Base-by-base conservation (phyloP, 1,140 invertebrate genomes). In the Orchesella cincta region DNA sequence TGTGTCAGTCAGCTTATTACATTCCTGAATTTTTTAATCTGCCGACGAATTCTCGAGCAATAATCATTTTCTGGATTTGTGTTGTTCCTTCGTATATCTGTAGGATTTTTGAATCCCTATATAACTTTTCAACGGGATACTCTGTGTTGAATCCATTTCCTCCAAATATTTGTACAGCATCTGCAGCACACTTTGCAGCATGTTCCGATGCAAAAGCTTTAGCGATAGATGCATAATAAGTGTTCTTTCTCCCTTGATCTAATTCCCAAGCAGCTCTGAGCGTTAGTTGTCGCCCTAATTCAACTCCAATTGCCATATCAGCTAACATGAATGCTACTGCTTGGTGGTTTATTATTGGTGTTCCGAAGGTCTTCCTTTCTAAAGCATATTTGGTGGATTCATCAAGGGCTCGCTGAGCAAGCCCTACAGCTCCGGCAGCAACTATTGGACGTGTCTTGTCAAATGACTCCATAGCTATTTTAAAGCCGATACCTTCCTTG, bases 51-150 rank as follows among this genome's bases (percentile, higher is more conserved):
- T 82, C 81, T 73, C 81, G 71, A n/a, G 77, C 36, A 36, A 82
- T 74, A 14, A 82, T 76, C 0, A 78, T 28, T 34, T 82, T 82
- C 86, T 99, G 97, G 82, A 99, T 98, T 86, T 99, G 96, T 0
- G 95, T 90, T 8, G 97, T 99, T 64, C 97, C 97, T 88, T 99
- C 97, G 84, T 99, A 99, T 79, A 99, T 99, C 87, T 98, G 95
- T 86, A 93, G 98, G 83, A 99, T 99, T 87, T 99, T 99, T 14
- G 97, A 97, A 88, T 99, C 98, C 78, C 97, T 89, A 96, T 99
- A 98, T 20, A 99, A 87, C 85, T 99, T 99, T 85, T 99, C 98
- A 0, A 98, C 97, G 0, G 98, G 97, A 87, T 99, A 99, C 78
- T 99, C 97, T 62, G 89, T 91, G 86, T 99, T 99, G 87, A 97